A percentile compares a stretch with the other conserved stretches of the same genome.
phyloP scores from a whole-genome alignment of 2,113 vertebrate genomes.

The Nycticebus coucang region DNA sequence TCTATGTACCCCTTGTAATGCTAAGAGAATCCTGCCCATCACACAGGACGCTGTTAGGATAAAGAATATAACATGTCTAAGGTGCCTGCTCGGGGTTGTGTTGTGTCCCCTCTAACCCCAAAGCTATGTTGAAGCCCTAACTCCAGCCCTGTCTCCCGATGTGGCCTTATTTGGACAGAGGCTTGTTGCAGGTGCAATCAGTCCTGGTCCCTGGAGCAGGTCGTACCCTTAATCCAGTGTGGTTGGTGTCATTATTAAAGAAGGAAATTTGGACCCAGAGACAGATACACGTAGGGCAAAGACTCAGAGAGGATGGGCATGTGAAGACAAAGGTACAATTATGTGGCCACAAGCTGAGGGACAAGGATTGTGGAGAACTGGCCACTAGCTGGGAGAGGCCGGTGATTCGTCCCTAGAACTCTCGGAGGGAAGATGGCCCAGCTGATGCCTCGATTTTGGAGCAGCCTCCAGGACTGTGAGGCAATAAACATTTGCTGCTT shows the following conservation, averaged over 20 bases:
- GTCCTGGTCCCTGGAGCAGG: not conserved
- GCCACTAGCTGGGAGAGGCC: not conserved
- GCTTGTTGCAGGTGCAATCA: not conserved
- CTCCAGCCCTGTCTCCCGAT: not conserved
- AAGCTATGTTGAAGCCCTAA: not conserved
- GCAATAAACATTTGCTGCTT: not conserved
- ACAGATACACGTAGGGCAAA: not conserved
- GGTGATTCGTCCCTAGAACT: not conserved
- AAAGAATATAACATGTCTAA: fast-evolving
- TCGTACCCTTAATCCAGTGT: not conserved
- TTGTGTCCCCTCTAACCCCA: not conserved
- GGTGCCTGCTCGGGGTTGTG: not conserved
- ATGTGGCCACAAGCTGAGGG: not conserved
- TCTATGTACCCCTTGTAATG: not conserved
- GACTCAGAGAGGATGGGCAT: not conserved
- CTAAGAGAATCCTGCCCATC: not conserved
- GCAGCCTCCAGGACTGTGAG: not conserved
- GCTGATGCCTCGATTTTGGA: not conserved
- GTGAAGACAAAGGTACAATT: not conserved
- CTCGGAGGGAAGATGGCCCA: not conserved
- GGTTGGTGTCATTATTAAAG: not conserved
- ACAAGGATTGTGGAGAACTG: fast-evolving
- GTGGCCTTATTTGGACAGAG: not conserved
- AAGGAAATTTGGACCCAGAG: not conserved
- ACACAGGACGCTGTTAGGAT: not conserved